Conservation (phyloP, 92 coral and sea anemone genomes). For the Desmophyllum pertusum region DNA sequence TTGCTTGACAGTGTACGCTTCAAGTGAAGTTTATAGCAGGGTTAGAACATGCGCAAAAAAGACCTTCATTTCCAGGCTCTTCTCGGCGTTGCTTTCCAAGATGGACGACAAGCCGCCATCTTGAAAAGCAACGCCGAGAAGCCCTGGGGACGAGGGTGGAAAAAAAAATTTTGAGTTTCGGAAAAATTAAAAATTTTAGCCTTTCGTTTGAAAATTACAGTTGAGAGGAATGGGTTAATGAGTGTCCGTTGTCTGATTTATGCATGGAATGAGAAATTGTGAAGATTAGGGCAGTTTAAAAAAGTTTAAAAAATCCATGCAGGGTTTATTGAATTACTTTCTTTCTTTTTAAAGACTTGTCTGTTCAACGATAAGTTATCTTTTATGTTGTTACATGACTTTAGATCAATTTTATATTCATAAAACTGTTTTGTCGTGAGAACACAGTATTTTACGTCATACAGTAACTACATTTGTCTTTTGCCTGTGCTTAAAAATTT, state of each 20-base stretch:
- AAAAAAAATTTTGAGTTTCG: not conserved
- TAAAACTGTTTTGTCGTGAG: not conserved
- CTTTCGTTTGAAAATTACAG: not conserved
- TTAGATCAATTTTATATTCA: not conserved
- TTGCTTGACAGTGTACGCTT: slow-evolving; percentile 83
- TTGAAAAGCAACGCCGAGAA: not conserved
- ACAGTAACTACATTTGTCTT: not conserved
- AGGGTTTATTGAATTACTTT: not conserved
- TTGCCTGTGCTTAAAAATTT: not conserved
- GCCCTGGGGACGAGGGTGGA: not conserved
- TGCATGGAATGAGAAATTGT: not conserved
- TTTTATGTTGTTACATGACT: not conserved
- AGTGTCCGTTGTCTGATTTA: not conserved
- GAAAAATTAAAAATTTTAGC: not conserved
- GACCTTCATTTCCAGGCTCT: not conserved
- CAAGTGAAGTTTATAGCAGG: slow-evolving; percentile 62
- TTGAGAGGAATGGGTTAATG: not conserved
- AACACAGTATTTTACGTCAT: not conserved
- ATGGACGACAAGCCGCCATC: not conserved
- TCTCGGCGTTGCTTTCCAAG: not conserved
- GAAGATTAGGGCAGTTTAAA: not conserved
- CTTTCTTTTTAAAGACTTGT: not conserved
- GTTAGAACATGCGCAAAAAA: slow-evolving; percentile 15
- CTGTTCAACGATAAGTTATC: not conserved
- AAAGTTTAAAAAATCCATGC: not conserved